phyloP scores from a whole-genome alignment of 1,140 invertebrate genomes.

The Sipha flava region DNA sequence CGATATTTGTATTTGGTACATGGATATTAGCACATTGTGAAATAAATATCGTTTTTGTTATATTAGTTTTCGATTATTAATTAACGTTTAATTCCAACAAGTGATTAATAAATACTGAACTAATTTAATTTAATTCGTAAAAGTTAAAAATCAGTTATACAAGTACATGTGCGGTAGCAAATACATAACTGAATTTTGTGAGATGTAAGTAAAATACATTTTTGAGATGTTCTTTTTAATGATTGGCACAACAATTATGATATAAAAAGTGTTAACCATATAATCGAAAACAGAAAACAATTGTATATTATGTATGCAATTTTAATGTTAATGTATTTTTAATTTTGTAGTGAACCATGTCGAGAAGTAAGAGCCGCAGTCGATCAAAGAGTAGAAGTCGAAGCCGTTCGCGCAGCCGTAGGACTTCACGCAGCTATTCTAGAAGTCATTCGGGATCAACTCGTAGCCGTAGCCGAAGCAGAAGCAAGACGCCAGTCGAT shows the following conservation, averaged over 20 bases:
- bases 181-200: not conserved
- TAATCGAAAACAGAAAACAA: not conserved
- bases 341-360: not conserved
- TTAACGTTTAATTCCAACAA: not conserved
- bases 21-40: too few relatives aligned
- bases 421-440: conserved; percentile 27
- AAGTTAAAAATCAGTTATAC: not conserved
- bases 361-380: conserved; percentile 30
- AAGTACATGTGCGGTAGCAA: conserved; percentile 18
- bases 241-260: not conserved
- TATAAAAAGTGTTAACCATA: not conserved
- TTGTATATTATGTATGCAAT: not conserved
- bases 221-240: not conserved
- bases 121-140: not conserved
- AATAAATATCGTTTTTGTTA: too few relatives aligned
- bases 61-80: not conserved
- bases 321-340: not conserved
- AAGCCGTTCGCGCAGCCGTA: conserved; percentile 27
- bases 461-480: conserved; percentile 27
- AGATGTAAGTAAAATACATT: not conserved
- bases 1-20: too few relatives aligned
- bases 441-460: conserved; percentile 19
- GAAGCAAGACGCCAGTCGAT: conserved; percentile 25
- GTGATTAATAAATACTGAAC: not conserved
- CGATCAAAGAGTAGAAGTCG: conserved; percentile 32